Evolutionary conservation across 1,140 invertebrate genomes (phyloP), one percentile per base, ranked within the genome.

Genomic region (Listronotus oregonensis): DNA sequence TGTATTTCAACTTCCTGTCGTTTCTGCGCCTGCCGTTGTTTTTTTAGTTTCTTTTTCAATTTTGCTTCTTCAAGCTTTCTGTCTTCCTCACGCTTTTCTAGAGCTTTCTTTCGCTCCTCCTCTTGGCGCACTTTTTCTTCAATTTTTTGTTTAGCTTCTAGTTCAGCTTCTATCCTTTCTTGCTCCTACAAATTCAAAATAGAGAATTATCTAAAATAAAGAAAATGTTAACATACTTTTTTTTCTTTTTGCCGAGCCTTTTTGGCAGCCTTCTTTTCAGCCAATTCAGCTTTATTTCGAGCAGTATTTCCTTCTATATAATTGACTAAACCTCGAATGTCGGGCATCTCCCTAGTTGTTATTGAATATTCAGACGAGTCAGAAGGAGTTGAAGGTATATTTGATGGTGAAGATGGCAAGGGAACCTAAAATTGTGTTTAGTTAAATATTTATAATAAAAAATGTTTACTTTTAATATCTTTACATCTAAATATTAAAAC

Each of bases 241-340:
- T 72, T 75, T 39, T 71, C 51, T 42, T 70, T 69, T 64, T 78
- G 76, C 47, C 76, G 64, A 37, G 76, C 77, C 54, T 77, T 78
- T 52, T 79, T 79, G 12, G 73, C 76, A 14, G 76, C 76, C 44
- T 78, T 79, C 56, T 79, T 79, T 43, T 76, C 55, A 8, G 76
- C 76, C 18, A 75, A 51, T 27, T 74, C 69, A 67, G 44, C 46
- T 65, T 79, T 76, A 51, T 71, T 75, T 9, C 67, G 66, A 42
- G 49, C 56, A 39, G 69, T 66, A 34, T 73, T 75, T 17, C 76
- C 76, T 64, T 79, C 76, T 50, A 79, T 79, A 59, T 70, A 79
- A 70, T 76, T 73, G 12, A 79, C 54, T 17, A 78, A 66, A 18
- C 75, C 74, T 27, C 71, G 66, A 37, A 79, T 77, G 64, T 76